Conservation (phyloP, 2,888 invertebrate genomes). For the Melinaea menophilus region DNA sequence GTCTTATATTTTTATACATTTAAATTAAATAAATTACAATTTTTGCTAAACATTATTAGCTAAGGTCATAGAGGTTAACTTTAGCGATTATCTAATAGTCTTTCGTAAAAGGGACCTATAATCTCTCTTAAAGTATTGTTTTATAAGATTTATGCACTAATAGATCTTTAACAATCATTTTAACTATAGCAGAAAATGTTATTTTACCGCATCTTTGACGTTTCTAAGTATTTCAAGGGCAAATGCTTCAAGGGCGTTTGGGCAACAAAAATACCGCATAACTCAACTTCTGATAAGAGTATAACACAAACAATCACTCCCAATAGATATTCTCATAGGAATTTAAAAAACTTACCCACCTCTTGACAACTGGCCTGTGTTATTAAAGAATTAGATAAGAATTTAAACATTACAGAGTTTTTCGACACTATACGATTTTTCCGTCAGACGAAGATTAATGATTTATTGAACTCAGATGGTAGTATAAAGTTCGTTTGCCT, state of each 20-base stretch:
- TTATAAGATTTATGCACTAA: not conserved
- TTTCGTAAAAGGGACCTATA: constrained; percentile 14
- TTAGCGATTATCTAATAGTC: constrained; percentile 54
- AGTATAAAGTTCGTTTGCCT: constrained; percentile 57
- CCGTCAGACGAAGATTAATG: constrained; percentile 44
- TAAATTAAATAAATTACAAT: constrained; percentile 2
- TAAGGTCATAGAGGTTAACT: constrained; percentile 63
- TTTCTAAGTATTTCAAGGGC: constrained; percentile 62
- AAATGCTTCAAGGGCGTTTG: constrained; percentile 59
- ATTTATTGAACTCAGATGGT: constrained; percentile 50
- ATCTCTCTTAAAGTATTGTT: not conserved
- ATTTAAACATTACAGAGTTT: constrained; percentile 80
- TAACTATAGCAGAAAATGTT: constrained; percentile 1
- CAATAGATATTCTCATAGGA: constrained; percentile 16
- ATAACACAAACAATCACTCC: constrained; percentile 12
- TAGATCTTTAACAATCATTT: constrained; percentile 8
- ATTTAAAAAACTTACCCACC: constrained; percentile 82
- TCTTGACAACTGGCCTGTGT: constrained; percentile 84
- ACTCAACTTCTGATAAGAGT: constrained; percentile 26
- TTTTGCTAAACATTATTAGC: constrained; percentile 13
- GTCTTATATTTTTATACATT: constrained; percentile 20
- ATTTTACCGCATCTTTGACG: constrained; percentile 45
- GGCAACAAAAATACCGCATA: constrained; percentile 35
- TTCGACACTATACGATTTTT: constrained; percentile 50
- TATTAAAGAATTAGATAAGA: constrained; percentile 79